Evolutionary conservation across 2,888 invertebrate species (phyloP).

Genomic region (Netelia virgata): DNA sequence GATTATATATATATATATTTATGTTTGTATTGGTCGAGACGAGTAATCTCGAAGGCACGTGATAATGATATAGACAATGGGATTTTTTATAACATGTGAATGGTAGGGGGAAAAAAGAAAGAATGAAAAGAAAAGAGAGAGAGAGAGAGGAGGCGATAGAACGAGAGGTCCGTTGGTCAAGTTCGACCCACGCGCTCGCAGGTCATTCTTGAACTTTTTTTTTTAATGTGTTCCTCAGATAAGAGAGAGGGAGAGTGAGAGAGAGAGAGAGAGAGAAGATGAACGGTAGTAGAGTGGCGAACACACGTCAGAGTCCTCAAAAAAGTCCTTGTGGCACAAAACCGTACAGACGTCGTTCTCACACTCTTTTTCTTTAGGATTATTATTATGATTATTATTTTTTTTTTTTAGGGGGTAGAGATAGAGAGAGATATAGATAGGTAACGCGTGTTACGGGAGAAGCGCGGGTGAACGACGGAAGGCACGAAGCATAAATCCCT

Average conservation of each 20-base stretch:
- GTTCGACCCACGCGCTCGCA: slow-evolving; percentile 58
- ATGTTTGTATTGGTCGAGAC: slow-evolving; percentile 25
- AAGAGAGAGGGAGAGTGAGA: not conserved
- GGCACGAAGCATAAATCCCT: slow-evolving; percentile 79
- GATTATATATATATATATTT: slow-evolving; percentile 7
- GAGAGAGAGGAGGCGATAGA: not conserved
- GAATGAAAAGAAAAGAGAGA: not conserved
- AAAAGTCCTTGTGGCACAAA: slow-evolving; percentile 42
- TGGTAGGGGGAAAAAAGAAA: slow-evolving; percentile 30
- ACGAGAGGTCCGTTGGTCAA: slow-evolving; percentile 52
- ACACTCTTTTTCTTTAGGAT: slow-evolving; percentile 41
- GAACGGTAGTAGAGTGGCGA: slow-evolving; percentile 63
- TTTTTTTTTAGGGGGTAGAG: slow-evolving; percentile 64
- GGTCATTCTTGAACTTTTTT: slow-evolving; percentile 53
- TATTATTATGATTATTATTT: slow-evolving; percentile 72
- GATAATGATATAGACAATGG: slow-evolving; percentile 68
- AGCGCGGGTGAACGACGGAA: slow-evolving; percentile 71
- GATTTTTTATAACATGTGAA: slow-evolving; percentile 61
- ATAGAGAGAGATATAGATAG: not conserved
- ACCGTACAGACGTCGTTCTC: slow-evolving; percentile 56
- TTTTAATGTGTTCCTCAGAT: slow-evolving; percentile 17
- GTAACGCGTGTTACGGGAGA: slow-evolving; percentile 9
- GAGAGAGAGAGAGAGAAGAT: slow-evolving; percentile 24
- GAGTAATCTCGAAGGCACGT: slow-evolving; percentile 60
- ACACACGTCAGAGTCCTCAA: slow-evolving; percentile 58